A percentile compares a stretch with the other conserved stretches of the same genome.
Conservation (phyloP, 2,113 vertebrate genomes). For the Stictonetta naevosa region DNA sequence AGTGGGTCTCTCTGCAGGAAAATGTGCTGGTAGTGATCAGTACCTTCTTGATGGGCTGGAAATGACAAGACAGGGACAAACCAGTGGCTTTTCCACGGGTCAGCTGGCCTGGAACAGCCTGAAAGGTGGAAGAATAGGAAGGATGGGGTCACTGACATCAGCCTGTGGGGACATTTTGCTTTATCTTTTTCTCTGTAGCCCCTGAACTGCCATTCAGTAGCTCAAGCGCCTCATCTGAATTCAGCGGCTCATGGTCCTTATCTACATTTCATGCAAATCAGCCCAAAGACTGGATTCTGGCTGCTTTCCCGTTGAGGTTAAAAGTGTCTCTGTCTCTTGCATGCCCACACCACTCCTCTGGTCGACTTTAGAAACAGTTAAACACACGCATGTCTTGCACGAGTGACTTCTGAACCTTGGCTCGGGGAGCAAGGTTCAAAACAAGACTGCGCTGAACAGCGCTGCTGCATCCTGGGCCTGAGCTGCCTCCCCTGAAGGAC, state of each 20-base stretch:
- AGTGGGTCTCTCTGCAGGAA: not conserved
- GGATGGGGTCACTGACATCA: not conserved
- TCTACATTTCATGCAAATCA: conserved; percentile 9
- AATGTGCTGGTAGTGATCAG: rapidly evolving
- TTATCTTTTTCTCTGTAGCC: not conserved
- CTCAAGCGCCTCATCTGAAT: not conserved
- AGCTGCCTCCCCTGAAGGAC: not conserved
- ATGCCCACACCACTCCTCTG: not conserved
- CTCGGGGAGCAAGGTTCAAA: not conserved
- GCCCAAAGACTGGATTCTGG: not conserved
- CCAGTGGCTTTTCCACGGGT: not conserved
- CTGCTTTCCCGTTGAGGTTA: not conserved
- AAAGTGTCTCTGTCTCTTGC: not conserved
- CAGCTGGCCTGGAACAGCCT: not conserved
- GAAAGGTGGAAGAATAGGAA: not conserved
- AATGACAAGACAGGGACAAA: not conserved
- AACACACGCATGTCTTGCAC: not conserved
- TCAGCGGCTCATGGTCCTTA: not conserved
- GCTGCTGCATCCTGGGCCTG: not conserved
- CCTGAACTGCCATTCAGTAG: not conserved
- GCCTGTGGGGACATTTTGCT: not conserved
- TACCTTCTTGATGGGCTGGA: not conserved
- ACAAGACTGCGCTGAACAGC: not conserved
- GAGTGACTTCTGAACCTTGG: not conserved
- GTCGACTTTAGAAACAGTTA: not conserved